Base-by-base conservation (phyloP, 2,888 invertebrate genomes). In the Aethes cnicana region DNA sequence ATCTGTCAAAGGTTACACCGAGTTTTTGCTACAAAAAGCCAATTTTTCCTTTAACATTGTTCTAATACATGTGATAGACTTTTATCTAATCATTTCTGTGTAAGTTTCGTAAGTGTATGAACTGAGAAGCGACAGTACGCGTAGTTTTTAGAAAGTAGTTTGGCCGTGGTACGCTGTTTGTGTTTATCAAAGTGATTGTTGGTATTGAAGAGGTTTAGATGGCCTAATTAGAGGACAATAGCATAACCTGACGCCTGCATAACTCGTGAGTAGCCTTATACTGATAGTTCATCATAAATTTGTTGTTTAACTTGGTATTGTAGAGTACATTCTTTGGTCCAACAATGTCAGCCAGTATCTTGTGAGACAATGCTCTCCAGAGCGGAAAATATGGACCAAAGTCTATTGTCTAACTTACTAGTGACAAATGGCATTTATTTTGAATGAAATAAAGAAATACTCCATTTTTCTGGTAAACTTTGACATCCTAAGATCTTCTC, bases 221-320 rank as follows among this genome's bases (percentile, higher is more conserved):
- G 81, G 49, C 70, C 78, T 76, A 70, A 72, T 64, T 81, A 75
- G 58, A 74, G 81, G 75, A 82, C 77, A 74, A 72, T 70, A 73
- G 65, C 77, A 55, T 68, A 59, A 59, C 46, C 26, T 33, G 41
- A 53, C 39, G 61, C 54, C 42, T 52, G 50, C 54, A 53, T 48
- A 50, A 48, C 54, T 16, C 52, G 69, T 74, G 56, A 72, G 72
- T 71, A 56, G 44, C 16, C 17, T 14, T 18, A 20, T 3, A 25
- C 23, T 17, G 47, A 53, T 47, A 41, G 6, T 46, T 20, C n/a
- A 36, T 41, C 3, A 21, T 18, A 36, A 33, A 21, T 53, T 42
- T 6, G 28, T 21, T 20, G 33, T 11, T 11, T 33, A 28, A 41
- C 9, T 23, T 11, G 14, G 16, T 30, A 17, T n/a, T 26, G 16